Conservation (phyloP, 2,888 invertebrate genomes). For the Creontiades dilutus region DNA sequence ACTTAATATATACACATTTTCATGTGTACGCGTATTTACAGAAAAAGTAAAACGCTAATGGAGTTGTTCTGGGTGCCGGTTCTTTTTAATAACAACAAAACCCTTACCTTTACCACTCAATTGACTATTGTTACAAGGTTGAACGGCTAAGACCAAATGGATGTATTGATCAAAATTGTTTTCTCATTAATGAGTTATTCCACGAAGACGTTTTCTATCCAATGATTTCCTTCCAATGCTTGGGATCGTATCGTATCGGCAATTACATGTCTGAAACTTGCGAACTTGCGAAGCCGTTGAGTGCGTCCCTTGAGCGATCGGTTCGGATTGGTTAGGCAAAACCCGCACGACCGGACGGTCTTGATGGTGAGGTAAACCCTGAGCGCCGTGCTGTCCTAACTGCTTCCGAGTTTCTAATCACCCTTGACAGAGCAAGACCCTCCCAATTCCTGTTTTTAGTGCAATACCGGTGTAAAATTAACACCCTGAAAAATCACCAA, state of each 20-base stretch:
- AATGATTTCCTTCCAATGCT: not conserved
- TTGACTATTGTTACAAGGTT: not conserved
- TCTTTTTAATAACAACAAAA: not conserved
- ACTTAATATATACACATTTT: too few species aligned
- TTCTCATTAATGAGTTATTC: not conserved
- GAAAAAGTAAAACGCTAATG: not conserved
- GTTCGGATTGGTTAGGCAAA: not conserved
- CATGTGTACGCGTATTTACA: too few species aligned
- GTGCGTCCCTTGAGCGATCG: not conserved
- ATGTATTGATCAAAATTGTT: not conserved
- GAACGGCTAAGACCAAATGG: too few species aligned
- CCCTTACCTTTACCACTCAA: not conserved
- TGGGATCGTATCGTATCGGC: not conserved
- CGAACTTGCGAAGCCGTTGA: not conserved
- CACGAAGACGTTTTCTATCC: not conserved
- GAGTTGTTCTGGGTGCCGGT: not conserved
- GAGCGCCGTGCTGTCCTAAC: not conserved
- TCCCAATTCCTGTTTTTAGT: too few species aligned
- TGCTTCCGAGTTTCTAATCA: not conserved
- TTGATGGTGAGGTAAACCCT: conserved; percentile 10
- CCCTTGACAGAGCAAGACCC: too few species aligned
- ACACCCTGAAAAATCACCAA: too few species aligned
- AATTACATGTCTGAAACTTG: not conserved
- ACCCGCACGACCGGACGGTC: not conserved
- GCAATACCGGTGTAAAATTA: too few species aligned